Evolutionary conservation across 2,888 invertebrate species (phyloP), one percentile per base, ranked within the genome.

Genomic region (Hecatera dysodea): DNA sequence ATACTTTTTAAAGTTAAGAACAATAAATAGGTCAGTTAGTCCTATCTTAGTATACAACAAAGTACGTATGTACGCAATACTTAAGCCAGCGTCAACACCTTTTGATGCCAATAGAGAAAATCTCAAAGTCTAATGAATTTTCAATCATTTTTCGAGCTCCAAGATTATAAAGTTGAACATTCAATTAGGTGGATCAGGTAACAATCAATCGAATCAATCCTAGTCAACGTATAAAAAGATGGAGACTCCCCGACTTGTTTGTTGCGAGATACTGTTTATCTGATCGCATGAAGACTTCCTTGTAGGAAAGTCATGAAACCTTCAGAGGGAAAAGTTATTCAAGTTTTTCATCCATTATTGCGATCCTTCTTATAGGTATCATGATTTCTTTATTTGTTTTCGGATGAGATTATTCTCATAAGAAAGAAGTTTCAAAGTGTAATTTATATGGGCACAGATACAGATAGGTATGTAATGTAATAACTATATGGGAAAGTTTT

Each of bases 361-460:
- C 19, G 24, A 57, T 52, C 67, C 46, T 62, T 62, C 48, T 33
- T 27, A 50, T 63, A 57, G 39, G 39, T 15, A 39, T 27, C n/a
- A 50, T 53, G 64, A 72, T 44, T 72, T 61, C 48, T 57, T 66
- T 72, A 36, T 66, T 53, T 78, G 57, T 65, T 60, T n/a, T 39
- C 12, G 22, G 50, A 59, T 22, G n/a, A 36, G 17, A 50, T 22
- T 15, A 60, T 50, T 36, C 27, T 68, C 29, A 15, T 22, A 44
- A 50, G 48, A n/a, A 65, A 65, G 27, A 59, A 53, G 46, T 57
- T 59, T 44, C 17, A 22, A 65, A 64, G 50, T 24, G 24, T 60
- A 75, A 68, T 80, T 75, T 63, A 61, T 55, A 46, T 19, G 15
- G n/a, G 39, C 44, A 19, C 44, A 7, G 44, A 44, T 44, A n/a